phyloP scores from a whole-genome alignment of 2,888 invertebrate species.

The Melanotus villosus region DNA sequence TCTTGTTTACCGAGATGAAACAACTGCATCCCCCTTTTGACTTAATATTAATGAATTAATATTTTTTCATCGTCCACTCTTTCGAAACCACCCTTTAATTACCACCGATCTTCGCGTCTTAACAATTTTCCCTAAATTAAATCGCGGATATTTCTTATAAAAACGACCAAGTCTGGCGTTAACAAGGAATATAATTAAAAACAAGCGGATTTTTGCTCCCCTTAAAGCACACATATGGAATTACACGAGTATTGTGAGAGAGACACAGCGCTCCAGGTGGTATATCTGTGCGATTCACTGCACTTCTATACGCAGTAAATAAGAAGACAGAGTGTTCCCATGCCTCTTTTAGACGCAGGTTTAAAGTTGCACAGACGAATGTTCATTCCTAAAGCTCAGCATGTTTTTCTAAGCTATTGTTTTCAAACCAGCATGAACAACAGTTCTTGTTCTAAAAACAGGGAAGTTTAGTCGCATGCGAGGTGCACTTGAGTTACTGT shows the following conservation, averaged over 20 bases:
- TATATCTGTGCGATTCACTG: constrained; percentile 53
- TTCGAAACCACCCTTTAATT: neutral
- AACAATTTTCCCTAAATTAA: too few relatives aligned
- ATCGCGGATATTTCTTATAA: too few relatives aligned
- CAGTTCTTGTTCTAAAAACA: neutral
- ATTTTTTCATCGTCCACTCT: constrained; percentile 9
- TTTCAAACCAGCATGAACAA: constrained; percentile 8
- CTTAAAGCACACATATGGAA: constrained; percentile 54
- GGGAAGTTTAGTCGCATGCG: constrained; percentile 1
- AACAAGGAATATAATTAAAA: constrained; percentile 22
- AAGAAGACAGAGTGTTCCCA: constrained; percentile 51
- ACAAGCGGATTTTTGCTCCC: constrained; percentile 21
- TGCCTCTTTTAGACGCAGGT: constrained; percentile 51
- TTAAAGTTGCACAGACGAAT: constrained; percentile 49
- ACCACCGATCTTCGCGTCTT: too few relatives aligned
- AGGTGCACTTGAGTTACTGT: constrained; percentile 24
- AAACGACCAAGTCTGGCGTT: neutral
- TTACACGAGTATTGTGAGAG: constrained; percentile 58
- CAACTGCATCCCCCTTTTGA: constrained; percentile 57
- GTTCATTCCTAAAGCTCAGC: constrained; percentile 19
- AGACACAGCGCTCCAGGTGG: constrained; percentile 57
- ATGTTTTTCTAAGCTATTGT: too few relatives aligned
- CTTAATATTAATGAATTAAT: constrained; percentile 33
- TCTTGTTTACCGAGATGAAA: constrained; percentile 60
- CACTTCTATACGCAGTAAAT: constrained; percentile 53